Evolutionary conservation across 2,797 vertebrate genomes (phyloP).

Genomic region (Rousettus madagascariensis): DNA sequence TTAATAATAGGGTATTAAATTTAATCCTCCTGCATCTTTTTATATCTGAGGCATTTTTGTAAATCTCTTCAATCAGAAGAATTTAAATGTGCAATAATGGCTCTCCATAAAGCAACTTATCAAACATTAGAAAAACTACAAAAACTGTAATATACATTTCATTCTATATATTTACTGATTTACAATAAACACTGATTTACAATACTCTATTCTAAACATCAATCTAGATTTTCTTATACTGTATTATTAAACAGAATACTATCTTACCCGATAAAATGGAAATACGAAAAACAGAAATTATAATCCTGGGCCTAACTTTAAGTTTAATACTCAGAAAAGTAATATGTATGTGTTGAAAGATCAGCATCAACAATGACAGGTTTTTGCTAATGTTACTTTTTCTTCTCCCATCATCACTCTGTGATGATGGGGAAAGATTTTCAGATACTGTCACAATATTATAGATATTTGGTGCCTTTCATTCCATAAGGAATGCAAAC

Average conservation of each 20-base stretch:
- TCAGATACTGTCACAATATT: not conserved
- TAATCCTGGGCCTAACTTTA: not conserved
- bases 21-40: not conserved
- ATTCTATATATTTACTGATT: not conserved
- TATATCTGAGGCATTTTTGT: not conserved
- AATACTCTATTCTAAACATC: not conserved
- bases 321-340: not conserved
- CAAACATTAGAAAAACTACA: not conserved
- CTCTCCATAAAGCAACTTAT: not conserved
- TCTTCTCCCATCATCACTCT: not conserved
- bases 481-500: not conserved
- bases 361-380: not conserved
- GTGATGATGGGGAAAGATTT: not conserved
- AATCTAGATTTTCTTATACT: not conserved
- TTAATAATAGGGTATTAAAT: not conserved
- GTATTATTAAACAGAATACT: not conserved
- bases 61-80: not conserved
- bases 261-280: not conserved
- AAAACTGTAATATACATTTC: not conserved
- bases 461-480: not conserved
- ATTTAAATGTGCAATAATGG: not conserved
- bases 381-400: not conserved
- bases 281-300: not conserved
- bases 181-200: not conserved
- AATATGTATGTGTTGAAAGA: not conserved